phyloP scores from a whole-genome alignment of 2,797 vertebrate genomes.

The Streptopelia turtur region DNA sequence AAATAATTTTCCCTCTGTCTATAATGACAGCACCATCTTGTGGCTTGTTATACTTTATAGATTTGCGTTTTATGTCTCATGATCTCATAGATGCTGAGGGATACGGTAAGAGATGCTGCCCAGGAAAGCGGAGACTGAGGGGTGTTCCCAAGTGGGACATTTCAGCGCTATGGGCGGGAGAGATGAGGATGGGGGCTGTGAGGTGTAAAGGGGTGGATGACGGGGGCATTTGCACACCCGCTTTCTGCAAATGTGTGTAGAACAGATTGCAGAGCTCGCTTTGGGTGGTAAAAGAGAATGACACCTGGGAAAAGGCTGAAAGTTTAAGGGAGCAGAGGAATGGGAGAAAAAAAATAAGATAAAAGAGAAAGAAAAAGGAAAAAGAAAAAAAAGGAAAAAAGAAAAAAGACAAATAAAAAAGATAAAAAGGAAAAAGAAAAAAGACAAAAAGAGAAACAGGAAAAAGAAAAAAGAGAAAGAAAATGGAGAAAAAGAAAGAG shows the following conservation, averaged over 20 bases:
- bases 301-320: not conserved
- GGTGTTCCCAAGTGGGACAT: not conserved
- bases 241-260: not conserved
- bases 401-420: too few species aligned
- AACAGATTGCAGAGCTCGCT: too few species aligned
- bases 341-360: too few species aligned
- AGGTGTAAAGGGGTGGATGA: not conserved
- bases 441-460: too few species aligned
- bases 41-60: not conserved
- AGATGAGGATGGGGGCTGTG: not conserved
- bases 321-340: not conserved
- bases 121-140: not conserved
- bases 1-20: not conserved
- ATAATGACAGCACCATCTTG: conserved; percentile 49
- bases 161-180: not conserved
- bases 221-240: not conserved
- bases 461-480: too few species aligned
- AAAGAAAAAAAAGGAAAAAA: too few species aligned
- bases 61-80: not conserved
- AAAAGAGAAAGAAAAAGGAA: too few species aligned
- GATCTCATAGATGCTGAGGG: too few species aligned
- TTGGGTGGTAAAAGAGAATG: not conserved
- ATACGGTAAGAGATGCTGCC: not conserved
- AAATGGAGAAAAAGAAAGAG: too few species aligned
- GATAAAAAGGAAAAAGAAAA: too few species aligned